Conservation (phyloP, 2,113 vertebrate species). For the Argyrosomus japonicus region DNA sequence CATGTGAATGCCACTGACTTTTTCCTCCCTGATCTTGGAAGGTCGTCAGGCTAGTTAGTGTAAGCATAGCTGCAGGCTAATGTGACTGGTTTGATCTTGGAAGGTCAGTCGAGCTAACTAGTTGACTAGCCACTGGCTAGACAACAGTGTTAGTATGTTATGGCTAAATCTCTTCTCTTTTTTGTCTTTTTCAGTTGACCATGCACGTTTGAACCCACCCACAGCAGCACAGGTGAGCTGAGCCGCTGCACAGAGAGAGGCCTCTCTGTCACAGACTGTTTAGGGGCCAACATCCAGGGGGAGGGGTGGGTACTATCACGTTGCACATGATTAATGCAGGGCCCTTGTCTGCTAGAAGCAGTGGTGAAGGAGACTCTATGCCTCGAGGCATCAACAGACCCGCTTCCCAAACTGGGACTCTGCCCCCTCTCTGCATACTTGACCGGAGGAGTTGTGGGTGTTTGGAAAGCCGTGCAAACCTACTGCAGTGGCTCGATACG, state of each 20-base stretch:
- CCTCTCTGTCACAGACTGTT: slow-evolving; percentile 35
- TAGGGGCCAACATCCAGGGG: slow-evolving; percentile 24
- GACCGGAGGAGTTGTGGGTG: slow-evolving; percentile 39
- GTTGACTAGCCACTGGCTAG: neutral
- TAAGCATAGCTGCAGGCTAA: slow-evolving; percentile 28
- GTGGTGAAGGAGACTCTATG: slow-evolving; percentile 58
- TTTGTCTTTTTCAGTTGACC: neutral
- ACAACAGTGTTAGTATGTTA: neutral
- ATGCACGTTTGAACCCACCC: neutral
- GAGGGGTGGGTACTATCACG: slow-evolving; percentile 41
- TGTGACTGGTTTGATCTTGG: slow-evolving; percentile 35
- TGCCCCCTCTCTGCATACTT: slow-evolving; percentile 55
- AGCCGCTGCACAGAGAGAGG: slow-evolving; percentile 17
- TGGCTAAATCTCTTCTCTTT: neutral
- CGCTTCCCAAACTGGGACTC: slow-evolving; percentile 58
- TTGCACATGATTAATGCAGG: slow-evolving; percentile 72
- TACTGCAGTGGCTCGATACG: slow-evolving; percentile 4
- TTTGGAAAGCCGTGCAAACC: slow-evolving; percentile 17
- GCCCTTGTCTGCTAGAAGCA: slow-evolving; percentile 53
- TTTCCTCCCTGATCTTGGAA: slow-evolving; percentile 23
- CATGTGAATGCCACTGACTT: neutral
- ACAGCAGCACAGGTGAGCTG: slow-evolving; percentile 44
- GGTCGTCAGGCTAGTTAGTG: slow-evolving; percentile 27
- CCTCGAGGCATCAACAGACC: slow-evolving; percentile 62
- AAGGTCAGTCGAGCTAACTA: slow-evolving; percentile 36